Percentiles rank a stretch among this genome's conserved stretches.
Conservation (phyloP, 2,797 vertebrate species). For the Petrocephalus sullivani region DNA sequence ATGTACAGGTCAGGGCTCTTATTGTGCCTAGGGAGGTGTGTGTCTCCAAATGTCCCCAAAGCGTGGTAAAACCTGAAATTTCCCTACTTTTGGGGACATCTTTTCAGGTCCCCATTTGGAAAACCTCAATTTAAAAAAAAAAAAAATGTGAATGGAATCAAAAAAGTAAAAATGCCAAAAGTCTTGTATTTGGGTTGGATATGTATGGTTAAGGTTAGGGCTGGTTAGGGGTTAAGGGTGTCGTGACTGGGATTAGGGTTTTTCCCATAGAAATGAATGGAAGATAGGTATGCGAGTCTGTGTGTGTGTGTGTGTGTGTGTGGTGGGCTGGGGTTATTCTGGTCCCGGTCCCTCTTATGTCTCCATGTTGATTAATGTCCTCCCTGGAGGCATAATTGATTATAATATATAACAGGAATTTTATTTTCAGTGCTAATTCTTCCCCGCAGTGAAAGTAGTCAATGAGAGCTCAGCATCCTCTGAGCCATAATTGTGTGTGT, state of each 20-base stretch:
- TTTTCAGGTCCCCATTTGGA: too few relatives aligned
- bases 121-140: too few relatives aligned
- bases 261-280: too few relatives aligned
- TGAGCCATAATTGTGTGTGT: not conserved
- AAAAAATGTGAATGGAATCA: too few relatives aligned
- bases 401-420: not conserved
- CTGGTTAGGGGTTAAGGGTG: too few relatives aligned
- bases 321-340: not conserved
- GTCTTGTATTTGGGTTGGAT: too few relatives aligned
- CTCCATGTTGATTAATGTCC: not conserved
- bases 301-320: not conserved
- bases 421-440: not conserved
- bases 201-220: too few relatives aligned
- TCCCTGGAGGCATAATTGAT: not conserved
- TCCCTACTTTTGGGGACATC: too few relatives aligned
- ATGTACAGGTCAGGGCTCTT: not conserved
- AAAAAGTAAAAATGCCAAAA: too few relatives aligned
- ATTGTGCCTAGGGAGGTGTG: not conserved
- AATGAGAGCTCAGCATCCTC: not conserved
- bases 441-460: not conserved
- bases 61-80: too few relatives aligned
- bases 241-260: too few relatives aligned
- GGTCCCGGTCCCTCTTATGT: not conserved
- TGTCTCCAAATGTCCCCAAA: not conserved
- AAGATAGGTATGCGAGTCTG: not conserved